Evolutionary conservation across 2,888 invertebrate species (phyloP), one percentile per base, ranked within the genome.

Genomic region (Hemicrepidius hirtus): DNA sequence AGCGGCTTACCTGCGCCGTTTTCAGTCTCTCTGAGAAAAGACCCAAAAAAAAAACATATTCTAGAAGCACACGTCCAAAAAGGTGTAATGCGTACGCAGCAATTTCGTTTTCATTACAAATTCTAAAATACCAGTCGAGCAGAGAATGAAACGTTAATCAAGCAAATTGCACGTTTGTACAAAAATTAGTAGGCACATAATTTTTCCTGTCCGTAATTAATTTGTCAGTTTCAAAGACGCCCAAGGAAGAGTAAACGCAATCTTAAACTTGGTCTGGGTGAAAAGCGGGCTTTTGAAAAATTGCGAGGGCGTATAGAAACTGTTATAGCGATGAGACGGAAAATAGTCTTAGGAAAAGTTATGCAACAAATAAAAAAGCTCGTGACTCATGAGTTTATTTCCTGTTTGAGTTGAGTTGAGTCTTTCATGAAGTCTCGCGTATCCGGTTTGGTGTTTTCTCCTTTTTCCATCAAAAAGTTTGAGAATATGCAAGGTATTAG

Each of bases 191-290:
- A 67, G 24, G 55, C 28, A 57, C 63, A 55, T 69, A 69, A 69
- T 53, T 69, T 63, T 53, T 62, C 63, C 53, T 24, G 55, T n/a
- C 60, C 55, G 63, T 55, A 69, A 69, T 69, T 69, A 69, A 69
- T 69, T 69, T 69, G 69, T 69, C 69, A 63, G 63, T 32, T 69
- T 57, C 21, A 69, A 62, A 63, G 57, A 32, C 44, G 44, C 44
- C 40, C 44, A 63, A n/a, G 12, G 28, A 44, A 32, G 44, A 24
- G 37, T 40, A 40, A 32, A 20, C 24, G 44, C 46, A 44, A 44
- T 63, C 46, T 63, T 63, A 63, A 60, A 37, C 32, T 16, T 32
- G 32, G 32, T n/a, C 21, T 44, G 37, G 37, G 37, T 16, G 18
- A 20, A n/a, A 41, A 41, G 59, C 37, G 37, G n/a, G 40, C 21